Conservation (phyloP, 2,888 invertebrate genomes). For the Erebia ligea region DNA sequence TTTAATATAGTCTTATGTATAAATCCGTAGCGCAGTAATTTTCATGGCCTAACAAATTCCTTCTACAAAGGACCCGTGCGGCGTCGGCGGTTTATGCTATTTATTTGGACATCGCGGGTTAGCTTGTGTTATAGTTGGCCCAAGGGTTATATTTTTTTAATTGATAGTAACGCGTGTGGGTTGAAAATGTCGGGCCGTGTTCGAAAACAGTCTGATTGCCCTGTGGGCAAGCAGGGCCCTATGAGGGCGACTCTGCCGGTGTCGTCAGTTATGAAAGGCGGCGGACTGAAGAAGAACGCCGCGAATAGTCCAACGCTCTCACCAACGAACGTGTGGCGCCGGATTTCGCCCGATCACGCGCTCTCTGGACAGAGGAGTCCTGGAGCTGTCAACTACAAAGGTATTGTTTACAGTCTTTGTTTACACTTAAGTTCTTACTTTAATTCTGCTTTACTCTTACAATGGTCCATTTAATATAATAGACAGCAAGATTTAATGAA, state of each 20-base stretch:
- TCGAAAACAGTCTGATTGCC: slow-evolving; percentile 87
- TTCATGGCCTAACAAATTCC: slow-evolving; percentile 59
- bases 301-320: slow-evolving; percentile 86
- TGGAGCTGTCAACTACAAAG: slow-evolving; percentile 88
- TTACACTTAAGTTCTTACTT: slow-evolving; percentile 15
- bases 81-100: slow-evolving; percentile 68
- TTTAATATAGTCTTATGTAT: slow-evolving; percentile 48
- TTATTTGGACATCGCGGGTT: slow-evolving; percentile 58
- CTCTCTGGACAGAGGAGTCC: slow-evolving; percentile 89
- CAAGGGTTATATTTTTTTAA: slow-evolving; percentile 51
- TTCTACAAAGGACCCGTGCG: slow-evolving; percentile 74
- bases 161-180: slow-evolving; percentile 48
- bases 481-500: neutral
- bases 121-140: slow-evolving; percentile 51
- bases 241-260: slow-evolving; percentile 91
- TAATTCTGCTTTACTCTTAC: neutral
- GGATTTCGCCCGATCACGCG: slow-evolving; percentile 87
- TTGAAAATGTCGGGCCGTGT: slow-evolving; percentile 83
- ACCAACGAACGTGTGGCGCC: slow-evolving; percentile 86
- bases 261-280: slow-evolving; percentile 87
- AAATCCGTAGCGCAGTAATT: slow-evolving; percentile 48
- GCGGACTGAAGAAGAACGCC: slow-evolving; percentile 83
- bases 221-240: slow-evolving; percentile 84
- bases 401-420: slow-evolving; percentile 57
- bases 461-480: neutral